A percentile compares a stretch with the other conserved stretches of the same genome.
Conservation (phyloP, 2,888 invertebrate species). For the Andrena minutula region DNA sequence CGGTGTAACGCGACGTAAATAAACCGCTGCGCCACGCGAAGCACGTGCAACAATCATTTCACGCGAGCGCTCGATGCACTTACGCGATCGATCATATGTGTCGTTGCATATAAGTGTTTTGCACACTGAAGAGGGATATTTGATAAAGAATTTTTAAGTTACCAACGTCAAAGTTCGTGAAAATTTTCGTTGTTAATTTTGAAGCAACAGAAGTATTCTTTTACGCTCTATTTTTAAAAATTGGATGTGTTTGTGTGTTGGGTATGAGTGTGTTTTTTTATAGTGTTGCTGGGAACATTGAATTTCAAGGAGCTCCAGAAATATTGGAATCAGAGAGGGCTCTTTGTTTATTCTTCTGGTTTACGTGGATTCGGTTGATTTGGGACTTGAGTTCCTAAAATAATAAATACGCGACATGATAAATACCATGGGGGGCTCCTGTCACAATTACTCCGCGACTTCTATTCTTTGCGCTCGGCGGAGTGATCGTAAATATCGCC, state of each 20-base stretch:
- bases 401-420: constrained; percentile 25
- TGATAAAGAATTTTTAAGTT: too few relatives aligned
- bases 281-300: not conserved
- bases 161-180: too few relatives aligned
- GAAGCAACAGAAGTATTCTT: too few relatives aligned
- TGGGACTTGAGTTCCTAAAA: constrained; percentile 15
- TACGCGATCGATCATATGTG: too few relatives aligned
- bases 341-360: not conserved
- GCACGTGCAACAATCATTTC: not conserved
- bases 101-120: too few relatives aligned
- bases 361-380: constrained; percentile 3
- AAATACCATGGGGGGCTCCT: not conserved
- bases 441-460: constrained; percentile 22
- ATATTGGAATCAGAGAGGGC: not conserved
- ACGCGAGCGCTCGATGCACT: not conserved
- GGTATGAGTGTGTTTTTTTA: not conserved
- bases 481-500: constrained; percentile 28
- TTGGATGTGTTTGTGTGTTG: not conserved
- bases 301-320: not conserved
- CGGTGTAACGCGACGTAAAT: constrained; percentile 35
- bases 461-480: constrained; percentile 27
- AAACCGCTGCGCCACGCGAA: not conserved
- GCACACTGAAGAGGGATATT: too few relatives aligned
- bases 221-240: not conserved
- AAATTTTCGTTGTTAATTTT: too few relatives aligned